Base-by-base conservation (phyloP, 1,140 invertebrate genomes). In the Odontomachus brunneus region DNA sequence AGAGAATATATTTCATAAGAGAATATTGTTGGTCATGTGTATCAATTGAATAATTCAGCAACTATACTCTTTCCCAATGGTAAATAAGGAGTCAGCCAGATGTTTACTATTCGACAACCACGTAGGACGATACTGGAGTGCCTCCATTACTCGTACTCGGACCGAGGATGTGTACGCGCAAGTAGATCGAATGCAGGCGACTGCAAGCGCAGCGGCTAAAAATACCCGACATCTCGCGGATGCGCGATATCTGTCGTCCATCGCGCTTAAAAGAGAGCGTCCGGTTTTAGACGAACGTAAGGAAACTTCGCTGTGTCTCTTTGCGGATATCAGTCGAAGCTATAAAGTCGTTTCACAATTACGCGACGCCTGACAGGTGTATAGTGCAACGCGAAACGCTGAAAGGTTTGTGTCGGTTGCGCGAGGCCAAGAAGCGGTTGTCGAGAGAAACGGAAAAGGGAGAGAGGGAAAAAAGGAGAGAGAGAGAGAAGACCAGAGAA, bases 321-420 rank as follows among this genome's bases (percentile, higher is more conserved):
- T 78, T 53, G 87, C 62, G 80, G 72, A 85, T 88, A 88, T 88
- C 87, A 85, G 71, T 83, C 62, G 73, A 14, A 53, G 86, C 87
- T 75, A 88, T 85, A 88, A 86, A 88, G 87, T 88, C 80, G 84
- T 88, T 81, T 85, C 86, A 76, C 87, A 88, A 88, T 88, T 88
- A 88, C 87, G 80, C 60, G 86, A 73, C 69, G 73, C 71, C 84
- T 88, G 87, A 88, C 87, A 88, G 86, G 86, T 88, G 87, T 85
- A 88, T 78, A 78, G 86, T 71, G 86, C 74, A 75, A 88, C 80
- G 80, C 55, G 84, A 81, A 81, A 81, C 84, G 86, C 63, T 88
- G 87, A 88, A 83, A 88, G 84, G 87, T 85, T 83, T 71, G 84
- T 78, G 84, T 78, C 78, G 86, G 67, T 55, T 71, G 84, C 57